Conservation (phyloP, 2,797 vertebrate species). For the Coilia nasus region DNA sequence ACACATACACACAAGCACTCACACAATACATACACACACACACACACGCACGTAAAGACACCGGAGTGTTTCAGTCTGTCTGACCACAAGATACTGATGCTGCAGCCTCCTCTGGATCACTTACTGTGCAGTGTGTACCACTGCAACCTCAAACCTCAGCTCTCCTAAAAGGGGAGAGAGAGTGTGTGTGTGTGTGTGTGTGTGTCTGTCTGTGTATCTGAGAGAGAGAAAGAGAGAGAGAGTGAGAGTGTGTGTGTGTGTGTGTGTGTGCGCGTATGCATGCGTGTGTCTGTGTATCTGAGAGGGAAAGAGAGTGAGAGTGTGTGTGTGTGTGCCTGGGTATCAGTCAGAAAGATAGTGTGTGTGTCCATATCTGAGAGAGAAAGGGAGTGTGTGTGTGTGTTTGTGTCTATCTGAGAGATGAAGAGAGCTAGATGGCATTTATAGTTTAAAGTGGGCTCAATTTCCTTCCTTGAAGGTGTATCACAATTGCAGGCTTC, state of each 20-base stretch:
- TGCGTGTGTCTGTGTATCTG: no score
- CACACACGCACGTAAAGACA: no score
- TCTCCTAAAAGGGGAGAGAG: not conserved
- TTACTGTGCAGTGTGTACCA: not conserved
- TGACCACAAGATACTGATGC: not conserved
- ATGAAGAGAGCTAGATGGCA: not conserved
- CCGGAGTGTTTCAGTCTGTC: not conserved
- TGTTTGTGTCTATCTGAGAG: not conserved
- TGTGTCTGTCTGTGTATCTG: not conserved
- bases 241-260: no score
- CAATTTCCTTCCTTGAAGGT: not conserved
- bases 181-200: not conserved
- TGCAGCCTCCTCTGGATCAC: not conserved
- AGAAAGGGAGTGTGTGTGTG: not conserved
- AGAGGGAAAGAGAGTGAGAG: not conserved
- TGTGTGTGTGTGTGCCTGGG: not conserved
- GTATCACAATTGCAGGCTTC: not conserved
- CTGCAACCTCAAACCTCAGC: not conserved
- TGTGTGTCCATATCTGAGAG: not conserved
- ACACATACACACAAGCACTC: no score
- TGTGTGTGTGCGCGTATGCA: no score
- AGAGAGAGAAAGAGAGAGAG: no score
- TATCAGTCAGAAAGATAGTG: no score
- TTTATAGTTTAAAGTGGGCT: not conserved
- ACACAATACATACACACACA: no score